Base-by-base conservation (phyloP, 1,140 invertebrate species). In the Drosophila neocordata region DNA sequence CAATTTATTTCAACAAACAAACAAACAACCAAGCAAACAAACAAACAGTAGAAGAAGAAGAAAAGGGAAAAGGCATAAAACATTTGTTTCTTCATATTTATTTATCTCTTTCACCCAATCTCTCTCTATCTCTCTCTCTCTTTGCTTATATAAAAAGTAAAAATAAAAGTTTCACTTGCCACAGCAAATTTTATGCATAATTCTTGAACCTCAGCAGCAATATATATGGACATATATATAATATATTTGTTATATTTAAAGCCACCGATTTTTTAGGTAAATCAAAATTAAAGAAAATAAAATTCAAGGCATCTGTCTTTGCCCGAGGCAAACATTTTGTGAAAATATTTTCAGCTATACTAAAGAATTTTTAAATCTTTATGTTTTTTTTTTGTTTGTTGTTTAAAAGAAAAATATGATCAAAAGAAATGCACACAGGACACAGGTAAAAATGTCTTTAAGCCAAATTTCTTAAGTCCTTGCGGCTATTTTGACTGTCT, bases 1-100 rank as follows among this genome's bases (percentile, higher is more conserved):
- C 74, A 85, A 85, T 87, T 85, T 87, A 69, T 87, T 77, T 59
- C 55, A 53, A 61, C 72, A 85, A 57, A 64, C 58, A 66, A 77
- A 73, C 63, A 52, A 48, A 68, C 56, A 24, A 24, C 4, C 27
- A 31, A 31, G 27, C 72, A 85, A 57, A 61, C 58, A 66, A 77
- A 74, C 63, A 52, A 48, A 68, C 56, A 31, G 27, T 6, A 78
- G 69, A 77, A 37, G 71, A 44, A 7, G 48, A 13, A 71, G 13
- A n/a, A 57, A 35, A 59, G 76, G 38, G 34, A 53, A 52, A 35
- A 51, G 18, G 31, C 34, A 24, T 56, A 68, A 65, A 24, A 13
- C 37, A 64, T 24, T 34, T 15, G 62, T 24, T 57, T 37, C 55
- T 56, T 44, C 15, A 44, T 44, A 15, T 11, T 44, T 8, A 11